Percentiles rank a stretch among this genome's conserved stretches.
Evolutionary conservation across 2,113 vertebrate species (phyloP).

Genomic region (Mus spicilegus): DNA sequence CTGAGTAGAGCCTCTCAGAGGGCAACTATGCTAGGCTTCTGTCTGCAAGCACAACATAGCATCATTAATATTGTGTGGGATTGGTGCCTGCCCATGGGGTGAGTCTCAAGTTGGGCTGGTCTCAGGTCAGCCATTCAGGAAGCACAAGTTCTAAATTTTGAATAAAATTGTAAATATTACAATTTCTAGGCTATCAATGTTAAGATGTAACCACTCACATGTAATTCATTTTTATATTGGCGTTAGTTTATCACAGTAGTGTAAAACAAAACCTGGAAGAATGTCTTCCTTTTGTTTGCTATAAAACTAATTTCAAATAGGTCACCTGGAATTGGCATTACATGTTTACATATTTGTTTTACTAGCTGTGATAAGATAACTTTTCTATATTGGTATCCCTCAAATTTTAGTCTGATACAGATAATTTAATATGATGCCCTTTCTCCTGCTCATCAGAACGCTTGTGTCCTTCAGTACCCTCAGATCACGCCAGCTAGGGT

Average conservation of each 20-base stretch:
- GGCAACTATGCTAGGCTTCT: too few species aligned
- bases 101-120: too few species aligned
- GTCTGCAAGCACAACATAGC: too few species aligned
- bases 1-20: too few species aligned
- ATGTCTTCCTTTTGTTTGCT: constrained; percentile 3
- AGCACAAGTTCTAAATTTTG: constrained; percentile 19
- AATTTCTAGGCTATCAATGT: not conserved
- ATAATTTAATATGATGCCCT: constrained; percentile 13
- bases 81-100: too few species aligned
- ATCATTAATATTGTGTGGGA: too few species aligned
- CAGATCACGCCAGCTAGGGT: not conserved
- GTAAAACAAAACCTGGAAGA: not conserved
- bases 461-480: not conserved
- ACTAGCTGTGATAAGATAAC: not conserved
- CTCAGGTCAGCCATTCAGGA: not conserved
- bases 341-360: constrained; percentile 13
- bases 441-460: not conserved
- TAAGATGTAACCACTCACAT: not conserved
- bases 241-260: constrained; percentile 21
- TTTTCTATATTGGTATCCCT: constrained; percentile 24
- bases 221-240: not conserved
- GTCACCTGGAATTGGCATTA: not conserved
- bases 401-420: not conserved
- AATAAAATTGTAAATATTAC: constrained; percentile 32
- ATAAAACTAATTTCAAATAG: not conserved